Conservation (phyloP, 2,113 vertebrate species). For the Brienomyrus brachyistius region DNA sequence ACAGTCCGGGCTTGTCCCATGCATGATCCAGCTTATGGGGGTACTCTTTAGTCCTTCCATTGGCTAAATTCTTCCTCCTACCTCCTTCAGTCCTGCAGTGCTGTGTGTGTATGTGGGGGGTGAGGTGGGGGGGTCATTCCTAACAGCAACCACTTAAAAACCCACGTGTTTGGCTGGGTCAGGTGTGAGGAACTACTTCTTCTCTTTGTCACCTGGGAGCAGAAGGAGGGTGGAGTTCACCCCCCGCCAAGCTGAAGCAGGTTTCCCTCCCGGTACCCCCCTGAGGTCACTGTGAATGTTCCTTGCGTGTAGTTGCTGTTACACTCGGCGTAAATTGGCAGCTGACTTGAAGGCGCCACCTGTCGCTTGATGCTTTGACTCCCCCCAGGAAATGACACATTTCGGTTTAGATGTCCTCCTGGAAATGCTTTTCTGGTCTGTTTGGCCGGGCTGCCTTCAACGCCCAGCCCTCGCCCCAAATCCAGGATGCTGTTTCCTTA, state of each 20-base stretch:
- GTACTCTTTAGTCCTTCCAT: neutral
- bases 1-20: neutral
- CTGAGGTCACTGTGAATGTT: neutral
- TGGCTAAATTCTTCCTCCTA: neutral
- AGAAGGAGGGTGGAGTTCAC: too few species aligned
- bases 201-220: neutral
- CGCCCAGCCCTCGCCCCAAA: neutral
- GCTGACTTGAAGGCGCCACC: neutral
- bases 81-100: constrained; percentile 4
- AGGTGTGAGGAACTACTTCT: constrained; percentile 28
- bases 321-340: neutral
- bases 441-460: neutral
- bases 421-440: neutral
- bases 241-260: neutral
- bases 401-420: neutral
- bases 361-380: neutral
- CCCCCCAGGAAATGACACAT: neutral
- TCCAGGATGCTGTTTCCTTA: constrained; percentile 15
- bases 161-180: constrained; percentile 29
- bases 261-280: neutral
- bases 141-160: constrained; percentile 13
- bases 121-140: constrained; percentile 20
- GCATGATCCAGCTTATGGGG: neutral
- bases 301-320: neutral
- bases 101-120: neutral